Conservation (phyloP, 2,888 invertebrate species). For the Drosophila ustulata region DNA sequence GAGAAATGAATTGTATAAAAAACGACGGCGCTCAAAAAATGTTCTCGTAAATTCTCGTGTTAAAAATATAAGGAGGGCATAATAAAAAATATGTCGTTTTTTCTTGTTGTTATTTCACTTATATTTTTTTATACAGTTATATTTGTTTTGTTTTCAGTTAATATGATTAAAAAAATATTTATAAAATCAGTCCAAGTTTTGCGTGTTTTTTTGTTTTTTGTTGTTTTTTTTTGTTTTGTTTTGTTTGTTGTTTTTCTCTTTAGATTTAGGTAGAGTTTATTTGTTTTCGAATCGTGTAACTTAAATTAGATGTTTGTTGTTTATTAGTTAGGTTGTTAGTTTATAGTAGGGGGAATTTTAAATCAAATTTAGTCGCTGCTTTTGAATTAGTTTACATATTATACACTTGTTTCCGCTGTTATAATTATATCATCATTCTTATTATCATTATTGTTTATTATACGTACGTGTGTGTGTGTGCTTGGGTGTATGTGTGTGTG, state of each 20-base stretch:
- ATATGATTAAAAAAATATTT: slow-evolving; percentile 75
- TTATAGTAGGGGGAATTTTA: slow-evolving; percentile 28
- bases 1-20: slow-evolving; percentile 35
- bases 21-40: slow-evolving; percentile 35
- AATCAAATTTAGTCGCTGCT: slow-evolving; percentile 57
- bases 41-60: slow-evolving; percentile 39
- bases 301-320: slow-evolving; percentile 51
- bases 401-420: slow-evolving; percentile 54
- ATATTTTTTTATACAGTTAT: slow-evolving; percentile 49
- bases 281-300: slow-evolving; percentile 50
- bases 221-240: slow-evolving; percentile 36
- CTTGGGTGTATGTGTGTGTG: slow-evolving; percentile 1
- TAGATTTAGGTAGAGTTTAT: slow-evolving; percentile 42
- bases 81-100: slow-evolving; percentile 58
- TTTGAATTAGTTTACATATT: slow-evolving; percentile 53
- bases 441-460: slow-evolving; percentile 38
- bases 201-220: slow-evolving; percentile 54
- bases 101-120: slow-evolving; percentile 37
- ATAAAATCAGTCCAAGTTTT: slow-evolving; percentile 83
- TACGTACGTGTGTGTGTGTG: not conserved
- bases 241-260: slow-evolving; percentile 15
- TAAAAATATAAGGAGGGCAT: slow-evolving; percentile 62
- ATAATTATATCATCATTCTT: slow-evolving; percentile 18
- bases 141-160: slow-evolving; percentile 55
- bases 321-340: slow-evolving; percentile 30